Evolutionary conservation across 2,888 invertebrate species (phyloP).

Genomic region (Nysson spinosus): DNA sequence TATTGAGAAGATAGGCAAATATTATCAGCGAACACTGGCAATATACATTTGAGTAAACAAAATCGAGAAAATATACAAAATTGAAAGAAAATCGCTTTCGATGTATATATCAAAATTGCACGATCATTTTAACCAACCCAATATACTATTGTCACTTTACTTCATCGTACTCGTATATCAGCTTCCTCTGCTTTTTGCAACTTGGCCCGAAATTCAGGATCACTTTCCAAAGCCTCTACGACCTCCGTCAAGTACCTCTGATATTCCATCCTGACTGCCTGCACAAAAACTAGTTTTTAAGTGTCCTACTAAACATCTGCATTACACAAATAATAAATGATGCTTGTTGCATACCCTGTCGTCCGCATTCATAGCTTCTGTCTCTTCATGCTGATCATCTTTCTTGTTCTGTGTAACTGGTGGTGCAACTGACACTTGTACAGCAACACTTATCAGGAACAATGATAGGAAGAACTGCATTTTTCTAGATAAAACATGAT

Average conservation of each 20-base stretch:
- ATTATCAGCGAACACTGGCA: too few relatives aligned
- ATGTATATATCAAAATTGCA: neutral
- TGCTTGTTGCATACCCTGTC: conserved; percentile 47
- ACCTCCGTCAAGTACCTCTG: conserved; percentile 94
- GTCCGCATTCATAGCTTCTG: conserved; percentile 60
- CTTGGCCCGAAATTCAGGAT: conserved; percentile 89
- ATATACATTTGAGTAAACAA: too few relatives aligned
- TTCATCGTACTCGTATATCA: conserved; percentile 90
- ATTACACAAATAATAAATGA: too few relatives aligned
- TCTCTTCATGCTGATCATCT: conserved; percentile 62
- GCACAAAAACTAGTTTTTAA: neutral
- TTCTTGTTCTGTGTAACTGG: conserved; percentile 76
- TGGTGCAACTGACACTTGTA: conserved; percentile 76
- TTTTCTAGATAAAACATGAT: conserved; percentile 14
- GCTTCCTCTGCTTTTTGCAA: conserved; percentile 89
- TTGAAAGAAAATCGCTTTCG: too few relatives aligned
- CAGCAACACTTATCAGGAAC: conserved; percentile 27
- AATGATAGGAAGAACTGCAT: conserved; percentile 50
- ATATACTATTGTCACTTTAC: conserved; percentile 11
- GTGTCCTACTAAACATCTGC: neutral
- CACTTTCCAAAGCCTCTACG: conserved; percentile 92
- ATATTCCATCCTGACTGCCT: conserved; percentile 83
- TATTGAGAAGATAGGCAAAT: too few relatives aligned
- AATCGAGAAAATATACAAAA: too few relatives aligned
- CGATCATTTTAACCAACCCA: neutral